phyloP scores from a whole-genome alignment of 2,888 invertebrate genomes.

The Tigriopus californicus region DNA sequence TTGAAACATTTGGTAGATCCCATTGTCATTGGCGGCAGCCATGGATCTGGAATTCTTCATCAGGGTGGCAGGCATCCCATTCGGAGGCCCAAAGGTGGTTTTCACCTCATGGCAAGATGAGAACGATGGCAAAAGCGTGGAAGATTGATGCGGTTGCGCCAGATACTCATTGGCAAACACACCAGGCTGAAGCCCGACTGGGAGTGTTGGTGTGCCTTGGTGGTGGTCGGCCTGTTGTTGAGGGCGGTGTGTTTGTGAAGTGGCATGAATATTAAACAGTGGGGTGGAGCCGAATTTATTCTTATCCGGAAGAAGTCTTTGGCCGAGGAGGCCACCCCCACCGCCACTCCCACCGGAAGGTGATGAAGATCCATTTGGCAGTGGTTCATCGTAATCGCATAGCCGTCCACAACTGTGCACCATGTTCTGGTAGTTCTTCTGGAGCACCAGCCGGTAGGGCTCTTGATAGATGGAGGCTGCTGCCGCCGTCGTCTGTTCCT shows the following conservation, averaged over 20 bases:
- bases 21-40: too few species aligned
- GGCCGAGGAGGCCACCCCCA: not conserved
- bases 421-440: not conserved
- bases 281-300: slow-evolving; percentile 15
- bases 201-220: not conserved
- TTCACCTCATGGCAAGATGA: not conserved
- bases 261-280: slow-evolving; percentile 6
- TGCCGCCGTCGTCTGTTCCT: slow-evolving; percentile 22
- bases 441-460: slow-evolving; percentile 34
- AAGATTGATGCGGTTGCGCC: too few species aligned
- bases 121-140: not conserved
- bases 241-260: not conserved
- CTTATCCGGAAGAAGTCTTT: not conserved
- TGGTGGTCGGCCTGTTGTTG: too few species aligned
- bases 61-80: not conserved
- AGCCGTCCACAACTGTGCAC: slow-evolving; percentile 14
- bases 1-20: too few species aligned
- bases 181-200: not conserved
- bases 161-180: too few species aligned
- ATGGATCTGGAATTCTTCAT: too few species aligned
- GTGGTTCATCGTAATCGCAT: slow-evolving; percentile 12
- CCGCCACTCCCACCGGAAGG: not conserved
- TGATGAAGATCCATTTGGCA: not conserved
- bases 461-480: slow-evolving; percentile 35
- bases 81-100: not conserved